Conservation (phyloP, 2,797 vertebrate genomes). For the Tragelaphus eurycerus region DNA sequence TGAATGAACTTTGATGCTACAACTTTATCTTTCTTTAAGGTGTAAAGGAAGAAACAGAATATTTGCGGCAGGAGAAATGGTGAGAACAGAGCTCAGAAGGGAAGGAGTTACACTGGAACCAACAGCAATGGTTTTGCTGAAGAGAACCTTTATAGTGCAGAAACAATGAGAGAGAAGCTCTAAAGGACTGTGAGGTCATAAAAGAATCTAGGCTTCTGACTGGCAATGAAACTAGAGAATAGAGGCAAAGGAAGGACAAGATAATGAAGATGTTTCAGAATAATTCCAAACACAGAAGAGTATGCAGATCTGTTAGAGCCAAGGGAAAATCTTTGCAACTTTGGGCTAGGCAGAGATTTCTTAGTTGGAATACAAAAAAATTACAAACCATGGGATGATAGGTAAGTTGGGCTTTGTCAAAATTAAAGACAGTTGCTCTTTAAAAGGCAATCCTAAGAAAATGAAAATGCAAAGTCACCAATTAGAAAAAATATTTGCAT, state of each 20-base stretch:
- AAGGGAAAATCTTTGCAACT: background rate
- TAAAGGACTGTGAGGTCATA: background rate
- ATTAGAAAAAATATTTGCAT: background rate
- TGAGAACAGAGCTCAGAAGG: background rate
- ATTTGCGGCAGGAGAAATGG: background rate
- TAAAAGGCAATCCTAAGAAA: background rate
- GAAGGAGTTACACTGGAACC: background rate
- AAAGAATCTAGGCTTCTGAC: background rate
- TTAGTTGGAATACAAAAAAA: background rate
- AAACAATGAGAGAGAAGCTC: background rate
- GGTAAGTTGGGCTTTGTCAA: background rate
- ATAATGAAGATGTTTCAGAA: background rate
- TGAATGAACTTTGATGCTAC: background rate
- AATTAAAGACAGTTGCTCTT: background rate
- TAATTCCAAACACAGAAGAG: background rate
- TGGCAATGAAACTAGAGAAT: background rate
- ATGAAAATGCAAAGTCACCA: background rate
- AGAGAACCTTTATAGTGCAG: background rate
- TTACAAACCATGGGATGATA: background rate
- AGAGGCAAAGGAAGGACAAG: background rate
- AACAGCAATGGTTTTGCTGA: background rate
- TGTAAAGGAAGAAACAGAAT: background rate
- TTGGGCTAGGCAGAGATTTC: background rate
- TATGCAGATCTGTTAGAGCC: background rate
- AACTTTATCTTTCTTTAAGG: background rate